Base-by-base conservation (phyloP, 2,797 vertebrate species). In the Rhinoraja longicauda region DNA sequence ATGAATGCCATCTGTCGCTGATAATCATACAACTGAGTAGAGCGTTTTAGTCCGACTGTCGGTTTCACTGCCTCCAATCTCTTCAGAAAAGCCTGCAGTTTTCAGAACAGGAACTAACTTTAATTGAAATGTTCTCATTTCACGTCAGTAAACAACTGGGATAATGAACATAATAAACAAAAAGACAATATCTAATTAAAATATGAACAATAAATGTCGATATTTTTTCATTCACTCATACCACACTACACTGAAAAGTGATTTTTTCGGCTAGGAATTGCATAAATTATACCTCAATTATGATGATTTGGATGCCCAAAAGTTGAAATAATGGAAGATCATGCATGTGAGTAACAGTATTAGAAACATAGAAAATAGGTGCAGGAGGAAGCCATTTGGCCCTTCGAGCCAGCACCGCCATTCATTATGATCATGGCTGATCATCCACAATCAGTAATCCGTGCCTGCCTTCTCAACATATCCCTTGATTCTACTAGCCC, bases 61-160 rank as follows among this genome's bases (percentile, higher is more conserved):
- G 98, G 96, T 93, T 99, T 98, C 93, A 98, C 97, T 0, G 97
- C 96, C 95, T 99, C 97, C 94, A 99, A 95, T 93, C 97, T 97
- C 95, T 98, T 99, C 93, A 99, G 95, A 67, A 99, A 96, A 93
- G 97, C 97, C 98, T 99, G 94, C 72, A 93, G 70, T 75, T 75
- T 92, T 75, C 39, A 75, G 26, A 75, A 9, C 67, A 19, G 17
- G 0, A 88, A 24, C n/a, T 10, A 21, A 88, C 0, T 32, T 88
- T 67, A 67, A 88, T 36, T 7, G 4, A 19, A 62, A 64, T n/a
- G 4, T 86, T 88, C 26, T 88, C 12, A 39, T 39, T 70, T 53
- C 26, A 92, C 10, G 29, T 13, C 90, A 91, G 45, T 0, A 1
- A n/a, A n/a, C 90, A 72, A 36, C 4, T 75, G 72, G 1, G 0